phyloP scores from a whole-genome alignment of 92 coral and sea anemone species.

The Micromussa lordhowensis region DNA sequence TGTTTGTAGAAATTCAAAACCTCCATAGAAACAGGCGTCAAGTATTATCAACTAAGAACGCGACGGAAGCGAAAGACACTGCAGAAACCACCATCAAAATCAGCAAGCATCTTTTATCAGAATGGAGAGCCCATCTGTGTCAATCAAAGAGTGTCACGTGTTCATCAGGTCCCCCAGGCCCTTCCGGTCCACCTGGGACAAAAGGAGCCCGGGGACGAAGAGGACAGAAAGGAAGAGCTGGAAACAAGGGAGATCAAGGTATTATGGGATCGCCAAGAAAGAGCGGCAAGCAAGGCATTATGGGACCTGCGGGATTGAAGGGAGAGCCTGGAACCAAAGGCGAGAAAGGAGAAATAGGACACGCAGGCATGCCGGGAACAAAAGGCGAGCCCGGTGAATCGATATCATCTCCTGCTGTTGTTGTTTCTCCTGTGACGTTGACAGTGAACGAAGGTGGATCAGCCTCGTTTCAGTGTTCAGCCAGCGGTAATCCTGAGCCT shows the following conservation, averaged over 20 bases:
- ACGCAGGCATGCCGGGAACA: conserved; percentile 45
- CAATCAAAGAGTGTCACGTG: neutral
- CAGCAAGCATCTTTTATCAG: neutral
- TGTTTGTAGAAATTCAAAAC: neutral
- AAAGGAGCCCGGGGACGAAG: conserved; percentile 40
- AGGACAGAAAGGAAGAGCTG: conserved; percentile 33
- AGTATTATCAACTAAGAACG: neutral
- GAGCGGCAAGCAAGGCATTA: conserved; percentile 28
- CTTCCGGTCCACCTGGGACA: conserved; percentile 46
- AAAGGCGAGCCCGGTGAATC: conserved; percentile 67
- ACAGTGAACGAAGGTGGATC: too few relatives aligned
- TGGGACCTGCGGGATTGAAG: conserved; percentile 15
- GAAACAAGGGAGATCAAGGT: too few relatives aligned
- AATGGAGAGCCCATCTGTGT: neutral
- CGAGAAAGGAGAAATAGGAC: conserved; percentile 40
- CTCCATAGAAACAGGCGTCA: neutral
- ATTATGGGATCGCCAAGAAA: conserved; percentile 36
- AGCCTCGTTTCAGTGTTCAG: too few relatives aligned
- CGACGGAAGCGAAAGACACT: neutral
- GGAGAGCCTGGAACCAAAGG: conserved; percentile 30
- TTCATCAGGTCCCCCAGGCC: conserved; percentile 36
- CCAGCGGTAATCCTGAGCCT: too few relatives aligned
- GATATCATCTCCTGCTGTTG: conserved; percentile 55
- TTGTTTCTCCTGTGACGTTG: too few relatives aligned
- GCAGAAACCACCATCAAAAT: neutral